Evolutionary conservation across 1,140 invertebrate species (phyloP).

Genomic region (Drosophila kepulauana): DNA sequence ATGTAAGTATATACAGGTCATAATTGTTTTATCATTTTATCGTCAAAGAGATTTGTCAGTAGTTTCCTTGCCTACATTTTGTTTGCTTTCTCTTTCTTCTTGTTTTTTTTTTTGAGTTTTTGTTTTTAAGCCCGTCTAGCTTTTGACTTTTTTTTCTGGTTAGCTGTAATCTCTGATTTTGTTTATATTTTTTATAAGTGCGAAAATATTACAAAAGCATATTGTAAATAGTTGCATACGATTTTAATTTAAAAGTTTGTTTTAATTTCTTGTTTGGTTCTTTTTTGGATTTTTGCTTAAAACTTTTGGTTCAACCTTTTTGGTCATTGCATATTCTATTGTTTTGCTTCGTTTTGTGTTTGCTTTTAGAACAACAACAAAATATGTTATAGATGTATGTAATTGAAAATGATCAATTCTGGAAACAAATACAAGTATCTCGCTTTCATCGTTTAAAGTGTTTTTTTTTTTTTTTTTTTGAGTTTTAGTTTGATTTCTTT

Average conservation of each 20-base stretch:
- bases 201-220: slow-evolving; percentile 84
- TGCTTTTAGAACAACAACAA: slow-evolving; percentile 83
- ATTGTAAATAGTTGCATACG: slow-evolving; percentile 83
- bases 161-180: slow-evolving; percentile 45
- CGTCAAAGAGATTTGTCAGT: slow-evolving; percentile 79
- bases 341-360: slow-evolving; percentile 67
- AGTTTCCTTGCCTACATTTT: slow-evolving; percentile 50
- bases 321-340: slow-evolving; percentile 43
- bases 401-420: slow-evolving; percentile 79
- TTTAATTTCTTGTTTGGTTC: slow-evolving; percentile 49
- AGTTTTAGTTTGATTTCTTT: slow-evolving; percentile 29
- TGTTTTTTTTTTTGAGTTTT: slow-evolving; percentile 30
- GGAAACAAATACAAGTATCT: slow-evolving; percentile 76
- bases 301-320: slow-evolving; percentile 28
- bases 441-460: slow-evolving; percentile 53
- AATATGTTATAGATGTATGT: slow-evolving; percentile 65
- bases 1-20: slow-evolving; percentile 71
- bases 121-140: slow-evolving; percentile 50
- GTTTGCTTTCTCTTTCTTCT: slow-evolving; percentile 25
- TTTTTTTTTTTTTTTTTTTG: slow-evolving; percentile 20
- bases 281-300: slow-evolving; percentile 47
- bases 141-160: slow-evolving; percentile 59
- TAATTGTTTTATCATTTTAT: slow-evolving; percentile 85
- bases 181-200: slow-evolving; percentile 59
- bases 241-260: slow-evolving; percentile 66